Conservation (phyloP, 2,888 invertebrate genomes). For the Aphrophora alni region DNA sequence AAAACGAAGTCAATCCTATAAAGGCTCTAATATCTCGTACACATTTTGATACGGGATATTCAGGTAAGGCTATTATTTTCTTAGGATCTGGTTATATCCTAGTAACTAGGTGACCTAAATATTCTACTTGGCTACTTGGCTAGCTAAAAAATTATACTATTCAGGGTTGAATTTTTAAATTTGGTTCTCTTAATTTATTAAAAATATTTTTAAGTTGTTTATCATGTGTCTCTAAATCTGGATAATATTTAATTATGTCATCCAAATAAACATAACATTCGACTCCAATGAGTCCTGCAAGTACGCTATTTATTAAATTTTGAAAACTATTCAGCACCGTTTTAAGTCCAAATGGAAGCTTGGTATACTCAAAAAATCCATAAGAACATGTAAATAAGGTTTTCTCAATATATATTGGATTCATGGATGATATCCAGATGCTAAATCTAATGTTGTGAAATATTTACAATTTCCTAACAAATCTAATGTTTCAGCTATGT, state of each 20-base stretch:
- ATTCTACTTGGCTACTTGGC: neutral
- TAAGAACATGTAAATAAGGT: constrained; percentile 51
- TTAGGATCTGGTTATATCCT: neutral
- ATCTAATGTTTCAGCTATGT: constrained; percentile 21
- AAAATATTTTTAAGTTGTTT: constrained; percentile 11
- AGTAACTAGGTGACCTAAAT: constrained; percentile 12
- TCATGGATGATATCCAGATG: constrained; percentile 47
- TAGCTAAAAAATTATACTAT: neutral
- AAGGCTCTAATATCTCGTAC: neutral
- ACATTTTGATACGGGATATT: constrained; percentile 12
- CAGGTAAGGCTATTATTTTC: neutral
- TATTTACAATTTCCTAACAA: constrained; percentile 11
- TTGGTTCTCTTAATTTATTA: neutral
- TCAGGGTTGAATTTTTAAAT: neutral
- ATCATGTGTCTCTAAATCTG: constrained; percentile 13
- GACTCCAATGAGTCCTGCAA: constrained; percentile 46
- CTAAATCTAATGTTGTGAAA: constrained; percentile 21
- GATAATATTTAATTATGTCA: constrained; percentile 20
- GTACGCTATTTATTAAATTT: constrained; percentile 51
- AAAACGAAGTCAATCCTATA: constrained; percentile 7
- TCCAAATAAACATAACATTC: constrained; percentile 25
- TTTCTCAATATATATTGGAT: constrained; percentile 50
- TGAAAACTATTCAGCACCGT: constrained; percentile 53
- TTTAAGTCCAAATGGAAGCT: constrained; percentile 54
- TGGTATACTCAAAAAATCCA: constrained; percentile 50